Conservation (phyloP, 2,888 invertebrate genomes). For the Caenorhabditis sp. region DNA sequence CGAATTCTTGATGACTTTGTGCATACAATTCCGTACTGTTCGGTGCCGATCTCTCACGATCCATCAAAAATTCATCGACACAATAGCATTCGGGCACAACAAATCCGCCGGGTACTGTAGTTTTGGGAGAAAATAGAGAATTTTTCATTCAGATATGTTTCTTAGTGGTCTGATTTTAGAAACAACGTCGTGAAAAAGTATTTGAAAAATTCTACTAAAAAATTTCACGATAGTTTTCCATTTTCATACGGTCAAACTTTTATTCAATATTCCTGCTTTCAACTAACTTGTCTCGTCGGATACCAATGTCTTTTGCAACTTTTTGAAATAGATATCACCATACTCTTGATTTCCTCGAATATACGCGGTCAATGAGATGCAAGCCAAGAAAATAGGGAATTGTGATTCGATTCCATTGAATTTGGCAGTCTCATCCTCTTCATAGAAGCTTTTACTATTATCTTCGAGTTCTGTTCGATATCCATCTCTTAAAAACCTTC, state of each 20-base stretch:
- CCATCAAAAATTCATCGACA: conserved; percentile 69
- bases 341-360: conserved; percentile 43
- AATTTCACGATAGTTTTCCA: too few relatives aligned
- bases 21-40: conserved; percentile 65
- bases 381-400: conserved; percentile 95
- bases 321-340: conserved; percentile 78
- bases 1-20: conserved; percentile 66
- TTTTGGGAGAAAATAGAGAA: background rate
- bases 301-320: conserved; percentile 83
- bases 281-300: conserved; percentile 78
- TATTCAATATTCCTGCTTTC: too few relatives aligned
- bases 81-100: conserved; percentile 91
- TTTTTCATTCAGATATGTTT: background rate
- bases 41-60: conserved; percentile 51
- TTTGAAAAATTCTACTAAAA: too few relatives aligned
- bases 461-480: conserved; percentile 89
- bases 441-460: conserved; percentile 81
- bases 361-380: conserved; percentile 87
- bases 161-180: too few relatives aligned
- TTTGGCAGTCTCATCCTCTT: conserved; percentile 87
- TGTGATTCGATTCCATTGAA: conserved; percentile 96
- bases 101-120: conserved; percentile 48
- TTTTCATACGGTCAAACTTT: too few relatives aligned
- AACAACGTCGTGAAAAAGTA: too few relatives aligned
- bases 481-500: conserved; percentile 83